These are phyloP conservation scores for Cydia amplana DNA, from an alignment of 1,140 invertebrate species.

Conservation along the genomic window DNA sequence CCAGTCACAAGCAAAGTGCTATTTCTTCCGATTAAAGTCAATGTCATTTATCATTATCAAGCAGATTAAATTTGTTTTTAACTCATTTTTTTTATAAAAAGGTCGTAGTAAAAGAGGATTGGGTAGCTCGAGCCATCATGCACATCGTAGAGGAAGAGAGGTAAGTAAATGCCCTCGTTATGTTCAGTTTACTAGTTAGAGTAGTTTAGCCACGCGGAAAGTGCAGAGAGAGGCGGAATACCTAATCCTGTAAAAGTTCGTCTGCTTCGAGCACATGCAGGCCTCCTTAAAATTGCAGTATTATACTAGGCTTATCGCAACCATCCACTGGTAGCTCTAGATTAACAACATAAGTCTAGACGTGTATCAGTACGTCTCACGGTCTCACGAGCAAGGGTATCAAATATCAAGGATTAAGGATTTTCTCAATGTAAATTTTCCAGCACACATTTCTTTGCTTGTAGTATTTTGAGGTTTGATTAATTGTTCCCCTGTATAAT, in stretches of 20 bases:
- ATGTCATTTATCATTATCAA: neutral
- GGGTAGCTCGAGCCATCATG: constrained; percentile 94
- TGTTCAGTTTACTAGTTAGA: neutral
- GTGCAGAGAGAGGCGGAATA: neutral
- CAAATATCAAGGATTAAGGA: neutral
- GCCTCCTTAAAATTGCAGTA: too few species aligned
- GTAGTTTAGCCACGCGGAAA: neutral
- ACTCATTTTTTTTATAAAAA: constrained; percentile 47
- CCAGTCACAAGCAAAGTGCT: too few species aligned
- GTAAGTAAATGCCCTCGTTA: constrained; percentile 86
- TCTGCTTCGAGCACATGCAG: too few species aligned
- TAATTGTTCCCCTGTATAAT: neutral
- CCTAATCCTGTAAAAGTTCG: too few species aligned
- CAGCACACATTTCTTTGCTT: neutral
- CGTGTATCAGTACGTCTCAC: too few species aligned
- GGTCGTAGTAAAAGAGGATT: constrained; percentile 89
- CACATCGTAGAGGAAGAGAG: constrained; percentile 94
- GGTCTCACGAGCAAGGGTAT: too few species aligned
- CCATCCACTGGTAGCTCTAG: too few species aligned
- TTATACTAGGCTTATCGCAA: constrained; percentile 16
- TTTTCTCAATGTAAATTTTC: neutral
- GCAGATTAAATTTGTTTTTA: neutral
- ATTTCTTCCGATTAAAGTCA: too few species aligned
- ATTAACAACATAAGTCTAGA: too few species aligned
- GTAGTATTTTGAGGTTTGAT: neutral